Conservation (phyloP, 2,888 invertebrate genomes). For the Calliphora vomitoria region DNA sequence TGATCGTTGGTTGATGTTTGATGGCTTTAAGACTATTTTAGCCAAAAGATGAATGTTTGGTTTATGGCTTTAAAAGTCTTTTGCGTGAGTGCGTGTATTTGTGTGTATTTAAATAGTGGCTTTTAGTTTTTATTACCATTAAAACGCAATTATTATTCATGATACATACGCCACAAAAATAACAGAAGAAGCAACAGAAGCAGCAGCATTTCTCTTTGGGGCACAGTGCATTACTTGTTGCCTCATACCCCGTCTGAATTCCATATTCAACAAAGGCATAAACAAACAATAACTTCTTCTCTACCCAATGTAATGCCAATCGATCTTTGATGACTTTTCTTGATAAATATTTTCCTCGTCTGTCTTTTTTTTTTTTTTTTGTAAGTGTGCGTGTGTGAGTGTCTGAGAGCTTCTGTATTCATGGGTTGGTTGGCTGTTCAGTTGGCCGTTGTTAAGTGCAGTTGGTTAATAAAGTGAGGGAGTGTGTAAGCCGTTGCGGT, state of each 20-base stretch:
- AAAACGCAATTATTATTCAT: constrained; percentile 70
- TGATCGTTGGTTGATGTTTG: constrained; percentile 16
- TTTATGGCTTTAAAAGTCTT: constrained; percentile 60
- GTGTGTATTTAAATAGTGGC: constrained; percentile 50
- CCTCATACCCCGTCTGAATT: constrained; percentile 39
- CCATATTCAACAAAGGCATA: constrained; percentile 52
- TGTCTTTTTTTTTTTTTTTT: constrained; percentile 17
- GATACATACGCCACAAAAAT: constrained; percentile 59
- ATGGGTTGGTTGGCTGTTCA: constrained; percentile 22
- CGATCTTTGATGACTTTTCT: constrained; percentile 81
- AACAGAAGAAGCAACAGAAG: constrained; percentile 61
- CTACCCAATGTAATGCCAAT: constrained; percentile 77
- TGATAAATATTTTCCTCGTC: constrained; percentile 77
- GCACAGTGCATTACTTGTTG: constrained; percentile 58
- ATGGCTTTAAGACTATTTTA: constrained; percentile 40
- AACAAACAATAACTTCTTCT: constrained; percentile 49
- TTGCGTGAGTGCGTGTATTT: constrained; percentile 9
- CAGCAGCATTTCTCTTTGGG: constrained; percentile 74
- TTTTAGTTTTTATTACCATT: constrained; percentile 66
- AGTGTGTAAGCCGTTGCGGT: constrained; percentile 53
- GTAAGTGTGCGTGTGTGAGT: background rate
- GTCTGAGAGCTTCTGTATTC: constrained; percentile 50
- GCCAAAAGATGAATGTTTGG: constrained; percentile 63
- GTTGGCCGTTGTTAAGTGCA: constrained; percentile 23
- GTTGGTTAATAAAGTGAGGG: constrained; percentile 56